Base-by-base conservation (phyloP, 2,888 invertebrate genomes). In the Chloroclysta siterata region DNA sequence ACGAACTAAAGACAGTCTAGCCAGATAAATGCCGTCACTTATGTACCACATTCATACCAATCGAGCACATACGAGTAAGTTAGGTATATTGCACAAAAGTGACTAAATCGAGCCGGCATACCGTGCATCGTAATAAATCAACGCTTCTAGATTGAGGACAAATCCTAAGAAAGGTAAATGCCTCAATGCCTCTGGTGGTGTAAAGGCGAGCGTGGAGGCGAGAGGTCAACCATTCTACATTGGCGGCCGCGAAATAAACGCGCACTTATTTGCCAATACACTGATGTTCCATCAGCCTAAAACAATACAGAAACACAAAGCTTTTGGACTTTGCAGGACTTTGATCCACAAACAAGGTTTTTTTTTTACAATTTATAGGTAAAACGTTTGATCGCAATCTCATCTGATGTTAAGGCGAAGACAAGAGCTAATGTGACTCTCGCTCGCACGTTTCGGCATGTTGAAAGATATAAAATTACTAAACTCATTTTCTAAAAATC, bases 81-180 rank as follows among this genome's bases (percentile, higher is more conserved):
- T 22, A n/a, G n/a, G n/a, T n/a, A 3, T 83, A 85, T 88, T 87
- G 87, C 89, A 85, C 88, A 87, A 85, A 89, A 82, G 84, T 85
- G 82, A 85, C 79, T 84, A 83, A 87, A 85, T 83, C 81, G 79
- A 84, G 78, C 74, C 79, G 69, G 80, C 85, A 88, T 87, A 85
- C 85, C 83, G 79, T 84, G 82, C 85, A 87, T 88, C 84, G 84
- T 81, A 84, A 88, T 90, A 89, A 90, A 89, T 90, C 87, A 89
- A 86, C 84, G 85, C 84, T 84, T 87, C 84, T 81, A 87, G 84
- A 90, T 89, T 90, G 90, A 89, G 91, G 89, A 90, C 92, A 91
- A 84, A 84, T 83, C 82, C 90, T 89, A 90, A 88, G 90, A 90
- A 90, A 90, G 90, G 90, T 89, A 90, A 90, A 90, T 88, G 85